Base-by-base conservation (phyloP, 2,888 invertebrate genomes). In the Petrophora chlorosata region DNA sequence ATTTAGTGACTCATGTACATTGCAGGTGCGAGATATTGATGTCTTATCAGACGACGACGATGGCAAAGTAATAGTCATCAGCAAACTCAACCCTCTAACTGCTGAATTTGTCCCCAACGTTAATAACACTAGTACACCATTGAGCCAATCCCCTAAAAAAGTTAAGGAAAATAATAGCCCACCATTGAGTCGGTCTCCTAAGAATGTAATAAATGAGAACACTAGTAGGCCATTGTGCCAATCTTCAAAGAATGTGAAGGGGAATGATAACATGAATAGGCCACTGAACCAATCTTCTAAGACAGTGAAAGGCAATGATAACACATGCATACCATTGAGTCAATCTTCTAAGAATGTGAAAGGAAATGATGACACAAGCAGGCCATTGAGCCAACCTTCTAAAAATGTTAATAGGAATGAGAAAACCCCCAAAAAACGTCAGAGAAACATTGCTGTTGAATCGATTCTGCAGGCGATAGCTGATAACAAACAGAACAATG, bases 401-500 rank as follows among this genome's bases (percentile, higher is more conserved):
- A 34, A 15, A 10, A 33, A 36, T n/a, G n/a, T 9, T n/a, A 2
- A 26, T 33, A 41, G 5, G 10, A 48, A 28, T 8, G 23, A 53
- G 5, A 33, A 36, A 36, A 34, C 13, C 9, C n/a, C 14, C 25
- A 39, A 28, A 58, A 61, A 43, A 70, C 63, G 61, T 25, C 56
- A 61, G 7, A 61, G 68, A 16, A 82, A 82, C 58, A 71, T 72
- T 0, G 83, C 82, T 1, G n/a, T 81, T 0, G 58, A 65, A 12
- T 79, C 82, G 0, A 62, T 81, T 8, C 47, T 76, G 12, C 59
- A 59, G 30, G 47, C 60, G 4, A 49, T 63, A 5, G 50, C 61
- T 4, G 41, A 40, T 3, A 44, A 4, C 5, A 15, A 49, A 35
- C 5, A 28, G 7, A 23, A 35, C 0, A 29, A 23, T 10, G 9